phyloP scores from a whole-genome alignment of 2,888 invertebrate genomes.

The Yponomeuta evonymella region DNA sequence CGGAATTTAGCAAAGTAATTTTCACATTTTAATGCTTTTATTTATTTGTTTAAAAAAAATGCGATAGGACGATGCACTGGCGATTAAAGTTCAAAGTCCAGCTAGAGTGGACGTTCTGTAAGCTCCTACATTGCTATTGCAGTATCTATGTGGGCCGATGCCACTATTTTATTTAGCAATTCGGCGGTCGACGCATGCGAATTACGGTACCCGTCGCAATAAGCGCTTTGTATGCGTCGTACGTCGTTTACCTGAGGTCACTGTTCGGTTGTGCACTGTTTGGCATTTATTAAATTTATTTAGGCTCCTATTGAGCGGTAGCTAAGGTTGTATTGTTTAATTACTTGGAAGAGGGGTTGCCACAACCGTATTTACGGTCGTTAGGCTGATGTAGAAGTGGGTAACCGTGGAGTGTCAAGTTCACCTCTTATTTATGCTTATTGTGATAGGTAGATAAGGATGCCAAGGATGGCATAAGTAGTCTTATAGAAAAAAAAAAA shows the following conservation, averaged over 20 bases:
- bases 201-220: not conserved
- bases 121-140: not conserved
- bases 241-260: not conserved
- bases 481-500: too few relatives aligned
- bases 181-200: constrained; percentile 2
- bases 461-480: too few relatives aligned
- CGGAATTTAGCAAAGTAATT: too few relatives aligned
- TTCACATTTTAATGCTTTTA: too few relatives aligned
- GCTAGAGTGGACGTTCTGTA: not conserved
- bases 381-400: not conserved
- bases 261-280: not conserved
- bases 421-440: not conserved
- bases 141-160: not conserved
- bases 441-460: too few relatives aligned
- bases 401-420: not conserved
- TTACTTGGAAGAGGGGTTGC: not conserved
- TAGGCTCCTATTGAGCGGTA: not conserved
- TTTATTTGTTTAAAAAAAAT: too few relatives aligned
- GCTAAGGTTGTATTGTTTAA: not conserved
- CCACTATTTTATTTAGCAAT: constrained; percentile 6
- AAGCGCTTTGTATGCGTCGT: not conserved
- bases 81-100: too few relatives aligned
- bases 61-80: too few relatives aligned
- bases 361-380: not conserved
- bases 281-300: not conserved